phyloP scores from a whole-genome alignment of 1,140 invertebrate genomes.

The Latrodectus geometricus region DNA sequence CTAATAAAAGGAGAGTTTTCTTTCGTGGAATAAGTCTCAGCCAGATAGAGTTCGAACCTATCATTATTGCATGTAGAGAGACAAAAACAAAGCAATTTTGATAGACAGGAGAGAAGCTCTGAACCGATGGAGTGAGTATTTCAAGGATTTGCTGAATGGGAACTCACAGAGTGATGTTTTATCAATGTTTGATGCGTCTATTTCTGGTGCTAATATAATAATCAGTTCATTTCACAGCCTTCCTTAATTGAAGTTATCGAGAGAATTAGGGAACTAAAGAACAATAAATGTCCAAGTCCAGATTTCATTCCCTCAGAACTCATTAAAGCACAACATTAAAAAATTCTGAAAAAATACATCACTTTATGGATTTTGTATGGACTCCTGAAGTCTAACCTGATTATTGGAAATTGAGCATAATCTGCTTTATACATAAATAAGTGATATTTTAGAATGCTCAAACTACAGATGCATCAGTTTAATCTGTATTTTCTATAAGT shows the following conservation, averaged over 20 bases:
- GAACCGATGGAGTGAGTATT: constrained; percentile 5
- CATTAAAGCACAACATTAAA: not conserved
- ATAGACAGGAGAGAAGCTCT: constrained; percentile 17
- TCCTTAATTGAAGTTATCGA: constrained; percentile 21
- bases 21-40: constrained; percentile 7
- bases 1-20: constrained; percentile 10
- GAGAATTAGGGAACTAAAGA: not conserved
- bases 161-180: constrained; percentile 2
- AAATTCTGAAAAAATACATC: not conserved
- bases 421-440: constrained; percentile 2
- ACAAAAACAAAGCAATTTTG: constrained; percentile 16
- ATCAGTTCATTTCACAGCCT: constrained; percentile 28
- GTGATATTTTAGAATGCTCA: not conserved
- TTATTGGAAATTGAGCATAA: constrained; percentile 4
- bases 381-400: not conserved
- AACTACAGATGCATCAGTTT: constrained; percentile 14
- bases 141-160: not conserved
- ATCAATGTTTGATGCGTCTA: not conserved
- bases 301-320: not conserved
- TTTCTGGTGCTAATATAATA: not conserved
- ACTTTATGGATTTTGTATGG: not conserved
- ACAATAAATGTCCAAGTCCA: not conserved
- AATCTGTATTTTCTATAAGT: not conserved
- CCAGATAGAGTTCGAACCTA: constrained; percentile 6
- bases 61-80: not conserved